Percentiles rank a stretch among this genome's conserved stretches.
phyloP scores from a whole-genome alignment of 2,113 vertebrate species.

The Myodes glareolus region DNA sequence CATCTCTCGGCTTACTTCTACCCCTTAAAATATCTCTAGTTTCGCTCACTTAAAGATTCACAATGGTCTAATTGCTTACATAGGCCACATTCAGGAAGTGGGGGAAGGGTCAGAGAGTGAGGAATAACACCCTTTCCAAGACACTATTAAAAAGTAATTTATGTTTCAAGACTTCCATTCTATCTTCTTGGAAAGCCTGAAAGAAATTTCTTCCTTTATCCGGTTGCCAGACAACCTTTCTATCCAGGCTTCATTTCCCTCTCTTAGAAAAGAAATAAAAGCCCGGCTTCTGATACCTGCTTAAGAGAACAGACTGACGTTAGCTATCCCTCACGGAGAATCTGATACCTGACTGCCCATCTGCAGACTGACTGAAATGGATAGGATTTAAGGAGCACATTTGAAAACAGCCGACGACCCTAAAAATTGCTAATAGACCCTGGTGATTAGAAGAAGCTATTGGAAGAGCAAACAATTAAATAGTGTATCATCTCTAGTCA shows the following conservation, averaged over 20 bases:
- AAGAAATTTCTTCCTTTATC: slow-evolving; percentile 78
- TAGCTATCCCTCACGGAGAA: slow-evolving; percentile 50
- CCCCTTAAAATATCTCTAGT: slow-evolving; percentile 66
- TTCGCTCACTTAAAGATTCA: slow-evolving; percentile 64
- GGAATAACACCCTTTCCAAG: slow-evolving; percentile 72
- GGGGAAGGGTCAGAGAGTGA: slow-evolving; percentile 34
- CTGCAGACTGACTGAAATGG: slow-evolving; percentile 35
- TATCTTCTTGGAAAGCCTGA: slow-evolving; percentile 76
- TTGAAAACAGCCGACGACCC: slow-evolving; percentile 40
- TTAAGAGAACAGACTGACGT: slow-evolving; percentile 56
- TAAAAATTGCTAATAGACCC: slow-evolving; percentile 39
- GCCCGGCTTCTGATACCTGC: slow-evolving; percentile 55
- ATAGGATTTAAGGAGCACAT: slow-evolving; percentile 47
- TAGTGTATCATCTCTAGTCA: slow-evolving; percentile 25
- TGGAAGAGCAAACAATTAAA: slow-evolving; percentile 51
- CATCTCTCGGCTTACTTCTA: slow-evolving; percentile 46
- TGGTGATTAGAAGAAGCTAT: slow-evolving; percentile 11
- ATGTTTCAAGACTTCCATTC: slow-evolving; percentile 77
- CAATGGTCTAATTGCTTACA: slow-evolving; percentile 67
- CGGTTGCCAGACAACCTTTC: slow-evolving; percentile 76
- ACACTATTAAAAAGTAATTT: slow-evolving; percentile 79
- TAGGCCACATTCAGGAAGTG: slow-evolving; percentile 24
- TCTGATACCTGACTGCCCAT: slow-evolving; percentile 24
- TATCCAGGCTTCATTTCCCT: slow-evolving; percentile 70
- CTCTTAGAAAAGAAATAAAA: slow-evolving; percentile 66